A percentile compares a stretch with the other conserved stretches of the same genome.
Evolutionary conservation across 2,888 invertebrate genomes (phyloP).

Genomic region (Andrena haemorrhoa): DNA sequence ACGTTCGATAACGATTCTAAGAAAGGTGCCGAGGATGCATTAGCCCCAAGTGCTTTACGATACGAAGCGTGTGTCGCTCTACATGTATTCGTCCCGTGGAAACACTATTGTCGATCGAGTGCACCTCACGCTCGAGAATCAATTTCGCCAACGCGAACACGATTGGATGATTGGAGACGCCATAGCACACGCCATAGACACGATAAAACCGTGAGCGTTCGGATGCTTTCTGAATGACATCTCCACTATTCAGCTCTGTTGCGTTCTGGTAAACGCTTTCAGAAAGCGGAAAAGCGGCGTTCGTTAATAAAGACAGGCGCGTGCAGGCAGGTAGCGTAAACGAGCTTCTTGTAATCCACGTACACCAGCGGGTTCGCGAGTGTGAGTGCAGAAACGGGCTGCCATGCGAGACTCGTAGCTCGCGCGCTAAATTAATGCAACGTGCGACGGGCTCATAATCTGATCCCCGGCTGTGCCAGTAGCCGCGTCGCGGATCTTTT

Average conservation of each 20-base stretch:
- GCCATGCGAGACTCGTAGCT: slow-evolving; percentile 49
- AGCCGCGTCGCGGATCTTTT: slow-evolving; percentile 32
- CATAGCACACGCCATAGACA: too few relatives aligned
- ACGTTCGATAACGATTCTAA: slow-evolving; percentile 53
- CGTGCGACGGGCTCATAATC: slow-evolving; percentile 64
- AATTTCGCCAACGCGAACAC: slow-evolving; percentile 34
- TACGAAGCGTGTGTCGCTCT: slow-evolving; percentile 16
- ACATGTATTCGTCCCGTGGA: slow-evolving; percentile 13
- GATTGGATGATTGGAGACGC: too few relatives aligned
- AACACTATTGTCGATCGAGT: slow-evolving; percentile 29
- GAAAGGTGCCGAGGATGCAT: background rate
- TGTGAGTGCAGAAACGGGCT: slow-evolving; percentile 51
- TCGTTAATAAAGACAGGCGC: slow-evolving; percentile 37
- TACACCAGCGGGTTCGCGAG: slow-evolving; percentile 43
- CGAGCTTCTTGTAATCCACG: slow-evolving; percentile 60
- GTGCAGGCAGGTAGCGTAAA: slow-evolving; percentile 45
- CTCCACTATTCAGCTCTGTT: background rate
- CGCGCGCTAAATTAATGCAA: slow-evolving; percentile 66
- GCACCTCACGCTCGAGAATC: slow-evolving; percentile 35
- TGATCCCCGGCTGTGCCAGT: slow-evolving; percentile 57
- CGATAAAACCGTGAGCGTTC: too few relatives aligned
- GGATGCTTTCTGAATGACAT: background rate
- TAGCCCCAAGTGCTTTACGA: slow-evolving; percentile 30
- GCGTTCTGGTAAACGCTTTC: background rate
- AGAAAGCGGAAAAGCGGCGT: slow-evolving; percentile 13